Evolutionary conservation across 2,888 invertebrate genomes (phyloP).

Genomic region (Drosophila prolongata): DNA sequence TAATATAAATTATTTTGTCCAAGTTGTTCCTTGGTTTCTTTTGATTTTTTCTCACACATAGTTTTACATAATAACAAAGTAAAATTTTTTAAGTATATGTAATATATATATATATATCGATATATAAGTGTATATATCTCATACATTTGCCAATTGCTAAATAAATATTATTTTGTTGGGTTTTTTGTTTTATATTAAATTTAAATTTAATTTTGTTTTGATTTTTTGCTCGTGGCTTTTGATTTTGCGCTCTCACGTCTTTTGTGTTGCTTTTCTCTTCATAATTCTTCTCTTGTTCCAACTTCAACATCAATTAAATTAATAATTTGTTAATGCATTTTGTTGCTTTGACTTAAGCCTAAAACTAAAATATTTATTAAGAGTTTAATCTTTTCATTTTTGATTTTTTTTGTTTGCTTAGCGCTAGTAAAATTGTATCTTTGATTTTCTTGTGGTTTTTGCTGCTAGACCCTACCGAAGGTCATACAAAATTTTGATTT

Average conservation of each 20-base stretch:
- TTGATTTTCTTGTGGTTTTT: conserved; percentile 64
- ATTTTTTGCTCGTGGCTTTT: conserved; percentile 59
- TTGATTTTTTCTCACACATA: conserved; percentile 48
- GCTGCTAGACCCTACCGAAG: conserved; percentile 40
- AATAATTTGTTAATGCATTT: conserved; percentile 53
- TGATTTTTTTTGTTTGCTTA: conserved; percentile 50
- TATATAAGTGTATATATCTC: conserved; percentile 44
- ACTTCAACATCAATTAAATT: conserved; percentile 66
- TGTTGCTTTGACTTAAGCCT: conserved; percentile 41
- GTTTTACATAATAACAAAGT: conserved; percentile 67
- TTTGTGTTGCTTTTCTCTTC: conserved; percentile 32
- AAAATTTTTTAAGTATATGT: conserved; percentile 46
- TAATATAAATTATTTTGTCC: conserved; percentile 72
- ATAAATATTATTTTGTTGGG: conserved; percentile 57
- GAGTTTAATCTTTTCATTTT: conserved; percentile 50
- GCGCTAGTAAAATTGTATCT: conserved; percentile 73
- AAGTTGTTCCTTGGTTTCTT: conserved; percentile 35
- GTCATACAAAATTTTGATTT: conserved; percentile 82
- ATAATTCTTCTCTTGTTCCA: conserved; percentile 5
- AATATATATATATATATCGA: conserved; percentile 31
- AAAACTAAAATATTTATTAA: conserved; percentile 62
- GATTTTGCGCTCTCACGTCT: conserved; percentile 52
- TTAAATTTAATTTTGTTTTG: conserved; percentile 56
- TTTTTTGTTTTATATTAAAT: conserved; percentile 57
- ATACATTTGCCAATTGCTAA: conserved; percentile 73